Evolutionary conservation across 2,797 vertebrate genomes (phyloP), one percentile per base, ranked within the genome.

Genomic region (Rhabdophis nuchalis): DNA sequence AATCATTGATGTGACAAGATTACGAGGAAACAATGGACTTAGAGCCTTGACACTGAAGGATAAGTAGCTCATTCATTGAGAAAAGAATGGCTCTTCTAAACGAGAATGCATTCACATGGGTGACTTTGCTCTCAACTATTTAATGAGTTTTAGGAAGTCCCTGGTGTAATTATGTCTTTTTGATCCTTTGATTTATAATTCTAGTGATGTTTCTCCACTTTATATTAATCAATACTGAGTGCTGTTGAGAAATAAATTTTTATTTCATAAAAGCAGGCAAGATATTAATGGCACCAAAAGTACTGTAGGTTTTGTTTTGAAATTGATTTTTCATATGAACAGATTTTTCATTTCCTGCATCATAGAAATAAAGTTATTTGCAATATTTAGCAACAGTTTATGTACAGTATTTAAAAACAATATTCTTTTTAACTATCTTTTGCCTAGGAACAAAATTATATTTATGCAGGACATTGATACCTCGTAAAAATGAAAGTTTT

Each of bases 271-370:
- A 54, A 53, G 41, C 82, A 23, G 60, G 46, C 60, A 57, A 91
- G 64, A 85, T 41, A 23, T 92, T 52, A 88, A 92, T 77, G 57
- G 57, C 57, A 89, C 56, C 87, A 72, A 89, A 89, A 92, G 9
- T 89, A 11, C 6, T 46, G 10, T 41, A 6, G 54, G 52, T 56
- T 87, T 64, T 64, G 32, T 91, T 36, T 68, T 20, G 50, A 86
- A 61, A 86, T 52, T 41, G 53, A 14, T 60, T 85, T 50, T 88
- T 85, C 50, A 52, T 61, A 61, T 64, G 20, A 89, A 89, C 25
- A 89, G 5, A 56, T 89, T 27, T 64, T 23, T 14, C 54, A 20
- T 25, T 7, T 32, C 41, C 7, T 0, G 18, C 25, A 14, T 41
- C 32, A 23, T 87, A 87, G 85, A 87, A 77, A 88, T 50, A 88